These are phyloP conservation scores for Cydia splendana DNA, from an alignment of 1,140 invertebrate species.

Conservation along the genomic window DNA sequence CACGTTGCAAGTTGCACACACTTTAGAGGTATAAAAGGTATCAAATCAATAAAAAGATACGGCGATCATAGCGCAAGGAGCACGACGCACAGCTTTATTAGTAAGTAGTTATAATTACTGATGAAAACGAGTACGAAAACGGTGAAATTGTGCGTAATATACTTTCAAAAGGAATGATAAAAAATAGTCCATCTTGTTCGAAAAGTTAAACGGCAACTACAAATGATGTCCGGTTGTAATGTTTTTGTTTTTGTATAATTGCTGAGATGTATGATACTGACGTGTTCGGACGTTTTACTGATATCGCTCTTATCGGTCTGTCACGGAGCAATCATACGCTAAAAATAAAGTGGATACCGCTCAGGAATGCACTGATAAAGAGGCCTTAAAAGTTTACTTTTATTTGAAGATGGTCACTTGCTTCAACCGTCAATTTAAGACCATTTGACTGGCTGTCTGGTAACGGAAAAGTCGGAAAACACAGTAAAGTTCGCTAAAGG, in stretches of 20 bases:
- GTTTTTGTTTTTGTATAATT: background rate
- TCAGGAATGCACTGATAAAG: constrained; percentile 10
- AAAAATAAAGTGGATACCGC: constrained; percentile 21
- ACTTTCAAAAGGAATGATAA: no score
- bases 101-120: no score
- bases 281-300: background rate
- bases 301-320: constrained; percentile 9
- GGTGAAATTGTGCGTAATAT: no score
- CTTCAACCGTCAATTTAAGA: background rate
- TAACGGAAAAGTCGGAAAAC: background rate
- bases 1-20: no score
- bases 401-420: background rate
- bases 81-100: no score
- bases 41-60: no score
- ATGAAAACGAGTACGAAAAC: no score
- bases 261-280: background rate
- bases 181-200: no score
- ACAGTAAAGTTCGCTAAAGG: background rate
- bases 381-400: constrained; percentile 16
- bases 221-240: no score
- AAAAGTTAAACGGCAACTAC: no score
- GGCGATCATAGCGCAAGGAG: no score
- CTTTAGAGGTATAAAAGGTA: no score
- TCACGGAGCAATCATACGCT: constrained; percentile 8
- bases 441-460: background rate